These are phyloP conservation scores for Drosophila merina DNA, from an alignment of 2,888 invertebrate species.

Conservation along the genomic window DNA sequence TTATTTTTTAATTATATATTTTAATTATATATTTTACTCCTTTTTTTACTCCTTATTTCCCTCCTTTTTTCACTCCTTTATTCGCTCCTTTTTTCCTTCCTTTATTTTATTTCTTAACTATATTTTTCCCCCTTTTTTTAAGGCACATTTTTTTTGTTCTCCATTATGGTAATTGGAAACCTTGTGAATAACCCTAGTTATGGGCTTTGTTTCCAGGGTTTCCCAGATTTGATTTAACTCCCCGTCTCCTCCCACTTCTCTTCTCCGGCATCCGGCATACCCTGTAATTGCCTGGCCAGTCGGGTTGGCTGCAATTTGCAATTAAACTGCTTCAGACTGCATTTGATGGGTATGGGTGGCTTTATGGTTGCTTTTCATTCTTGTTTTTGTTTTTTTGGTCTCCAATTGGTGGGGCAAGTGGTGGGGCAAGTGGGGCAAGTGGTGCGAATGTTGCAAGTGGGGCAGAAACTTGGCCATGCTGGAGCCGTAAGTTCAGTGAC, in stretches of 20 bases:
- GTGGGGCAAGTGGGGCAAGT: too few species aligned
- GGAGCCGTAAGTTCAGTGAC: constrained; percentile 11
- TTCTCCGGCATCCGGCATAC: background rate
- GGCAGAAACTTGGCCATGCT: background rate
- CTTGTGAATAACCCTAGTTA: background rate
- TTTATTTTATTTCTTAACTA: background rate
- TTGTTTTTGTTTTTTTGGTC: background rate
- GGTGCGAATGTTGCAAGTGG: background rate
- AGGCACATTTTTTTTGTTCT: background rate
- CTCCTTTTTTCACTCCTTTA: too few species aligned
- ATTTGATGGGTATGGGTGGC: constrained; percentile 12
- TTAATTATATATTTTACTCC: background rate
- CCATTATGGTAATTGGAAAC: background rate
- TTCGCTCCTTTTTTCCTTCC: too few species aligned
- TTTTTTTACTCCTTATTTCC: background rate
- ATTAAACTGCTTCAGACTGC: constrained; percentile 28
- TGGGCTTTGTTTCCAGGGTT: background rate
- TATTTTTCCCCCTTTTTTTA: background rate
- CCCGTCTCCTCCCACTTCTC: background rate
- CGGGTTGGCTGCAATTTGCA: constrained; percentile 26
- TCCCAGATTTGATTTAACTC: constrained; percentile 18
- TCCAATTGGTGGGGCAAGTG: background rate
- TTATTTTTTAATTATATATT: too few species aligned
- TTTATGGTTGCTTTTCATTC: background rate
- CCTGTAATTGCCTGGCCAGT: constrained; percentile 19